A percentile compares a stretch with the other conserved stretches of the same genome.
Evolutionary conservation across 1,140 invertebrate species (phyloP).

Genomic region (Mycetomoellerius zeteki): DNA sequence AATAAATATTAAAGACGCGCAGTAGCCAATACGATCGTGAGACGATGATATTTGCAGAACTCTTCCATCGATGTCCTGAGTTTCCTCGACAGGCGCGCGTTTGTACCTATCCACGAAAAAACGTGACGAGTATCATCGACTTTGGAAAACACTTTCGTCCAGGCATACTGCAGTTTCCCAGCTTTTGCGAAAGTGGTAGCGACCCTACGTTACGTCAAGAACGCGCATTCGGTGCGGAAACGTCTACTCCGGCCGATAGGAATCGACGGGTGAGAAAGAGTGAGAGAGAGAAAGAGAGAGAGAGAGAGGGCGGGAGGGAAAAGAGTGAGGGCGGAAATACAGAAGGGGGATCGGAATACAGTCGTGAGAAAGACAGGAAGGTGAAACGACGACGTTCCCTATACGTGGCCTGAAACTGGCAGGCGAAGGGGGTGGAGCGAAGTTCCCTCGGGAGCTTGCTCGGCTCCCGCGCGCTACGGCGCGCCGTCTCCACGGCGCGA

Average conservation of each 20-base stretch:
- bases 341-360: slow-evolving; percentile 38
- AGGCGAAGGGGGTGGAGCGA: slow-evolving; percentile 64
- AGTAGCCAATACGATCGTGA: slow-evolving; percentile 21
- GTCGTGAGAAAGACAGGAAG: slow-evolving; percentile 56
- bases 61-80: not conserved
- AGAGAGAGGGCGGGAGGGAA: not conserved
- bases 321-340: not conserved
- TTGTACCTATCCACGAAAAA: slow-evolving; percentile 50
- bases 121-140: slow-evolving; percentile 65
- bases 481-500: slow-evolving; percentile 76
- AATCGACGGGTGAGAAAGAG: slow-evolving; percentile 58
- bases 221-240: slow-evolving; percentile 51
- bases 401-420: slow-evolving; percentile 67
- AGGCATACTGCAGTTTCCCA: slow-evolving; percentile 52
- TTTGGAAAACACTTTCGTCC: slow-evolving; percentile 64
- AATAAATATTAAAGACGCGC: slow-evolving; percentile 25
- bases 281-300: not conserved
- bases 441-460: slow-evolving; percentile 73
- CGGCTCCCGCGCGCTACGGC: slow-evolving; percentile 73
- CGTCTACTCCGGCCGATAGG: slow-evolving; percentile 60
- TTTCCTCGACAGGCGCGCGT: slow-evolving; percentile 35
- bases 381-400: slow-evolving; percentile 57
- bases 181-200: slow-evolving; percentile 29
- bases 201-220: slow-evolving; percentile 54
- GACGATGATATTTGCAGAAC: not conserved